A percentile compares a stretch with the other conserved stretches of the same genome.
Evolutionary conservation across 2,113 vertebrate species (phyloP).

Genomic region (Archilochus colubris): DNA sequence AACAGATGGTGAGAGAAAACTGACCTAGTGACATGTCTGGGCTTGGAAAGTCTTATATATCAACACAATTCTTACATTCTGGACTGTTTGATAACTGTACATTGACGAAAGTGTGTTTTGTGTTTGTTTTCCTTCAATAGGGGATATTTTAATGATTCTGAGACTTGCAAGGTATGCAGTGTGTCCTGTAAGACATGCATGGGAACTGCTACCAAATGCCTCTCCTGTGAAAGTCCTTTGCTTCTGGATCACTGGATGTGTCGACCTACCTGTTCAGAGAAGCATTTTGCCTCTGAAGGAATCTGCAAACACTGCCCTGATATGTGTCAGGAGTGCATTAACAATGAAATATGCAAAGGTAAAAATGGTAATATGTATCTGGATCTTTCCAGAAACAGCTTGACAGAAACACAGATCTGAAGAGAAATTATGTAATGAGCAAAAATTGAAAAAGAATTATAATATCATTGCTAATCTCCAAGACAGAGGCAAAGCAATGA

Average conservation of each 20-base stretch:
- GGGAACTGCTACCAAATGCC: conserved; percentile 77
- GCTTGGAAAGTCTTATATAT: neutral
- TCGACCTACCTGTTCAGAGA: conserved; percentile 74
- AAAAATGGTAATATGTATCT: neutral
- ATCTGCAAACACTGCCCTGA: conserved; percentile 82
- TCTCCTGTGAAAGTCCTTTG: conserved; percentile 76
- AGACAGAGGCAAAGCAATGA: neutral
- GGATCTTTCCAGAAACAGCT: neutral
- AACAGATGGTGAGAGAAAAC: neutral
- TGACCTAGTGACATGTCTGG: neutral
- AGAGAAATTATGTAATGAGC: neutral
- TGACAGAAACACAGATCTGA: neutral
- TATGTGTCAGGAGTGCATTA: conserved; percentile 82
- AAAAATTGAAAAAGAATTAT: neutral
- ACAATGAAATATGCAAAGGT: conserved; percentile 84
- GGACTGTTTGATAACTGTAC: neutral
- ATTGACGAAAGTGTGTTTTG: neutral
- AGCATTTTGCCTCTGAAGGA: conserved; percentile 74
- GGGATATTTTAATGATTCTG: conserved; percentile 77
- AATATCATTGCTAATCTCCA: neutral
- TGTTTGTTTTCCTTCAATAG: conserved; percentile 64
- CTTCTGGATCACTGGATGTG: conserved; percentile 79
- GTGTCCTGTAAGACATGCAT: conserved; percentile 80
- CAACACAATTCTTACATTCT: neutral
- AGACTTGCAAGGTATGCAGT: conserved; percentile 74